Evolutionary conservation across 2,888 invertebrate genomes (phyloP).

Genomic region (Drosophila rubida): DNA sequence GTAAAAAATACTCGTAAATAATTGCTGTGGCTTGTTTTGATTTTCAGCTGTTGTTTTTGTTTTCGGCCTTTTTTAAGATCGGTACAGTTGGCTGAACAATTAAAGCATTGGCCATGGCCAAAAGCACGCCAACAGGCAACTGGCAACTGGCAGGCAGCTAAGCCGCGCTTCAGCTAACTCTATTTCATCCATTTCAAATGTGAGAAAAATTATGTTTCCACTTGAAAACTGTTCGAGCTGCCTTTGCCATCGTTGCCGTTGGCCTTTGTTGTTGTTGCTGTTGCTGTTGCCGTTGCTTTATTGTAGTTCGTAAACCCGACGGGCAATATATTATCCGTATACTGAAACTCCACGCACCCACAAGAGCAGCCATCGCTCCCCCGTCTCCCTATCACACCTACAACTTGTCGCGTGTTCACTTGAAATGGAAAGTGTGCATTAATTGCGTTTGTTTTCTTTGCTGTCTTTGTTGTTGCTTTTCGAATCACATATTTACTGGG

Average conservation of each 20-base stretch:
- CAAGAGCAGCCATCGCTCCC: conserved; percentile 14
- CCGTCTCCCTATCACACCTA: conserved; percentile 11
- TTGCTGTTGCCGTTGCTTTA: conserved; percentile 13
- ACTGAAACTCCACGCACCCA: conserved; percentile 36
- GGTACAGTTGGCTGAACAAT: conserved; percentile 59
- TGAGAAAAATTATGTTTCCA: conserved; percentile 55
- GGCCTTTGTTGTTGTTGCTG: conserved; percentile 11
- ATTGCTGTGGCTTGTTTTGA: conserved; percentile 40
- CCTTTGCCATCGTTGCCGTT: conserved; percentile 2
- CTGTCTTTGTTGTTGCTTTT: neutral
- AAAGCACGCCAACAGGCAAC: conserved; percentile 14
- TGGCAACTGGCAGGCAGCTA: conserved; percentile 16
- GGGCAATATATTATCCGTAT: conserved; percentile 49
- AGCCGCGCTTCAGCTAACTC: conserved; percentile 61
- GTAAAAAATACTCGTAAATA: conserved; percentile 46
- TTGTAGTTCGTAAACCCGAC: conserved; percentile 31
- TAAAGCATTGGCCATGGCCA: conserved; percentile 37
- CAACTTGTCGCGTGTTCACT: conserved; percentile 65
- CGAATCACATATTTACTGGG: conserved; percentile 8
- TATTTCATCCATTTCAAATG: conserved; percentile 61
- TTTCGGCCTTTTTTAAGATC: conserved; percentile 23
- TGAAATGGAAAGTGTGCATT: conserved; percentile 73
- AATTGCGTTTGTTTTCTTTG: conserved; percentile 69
- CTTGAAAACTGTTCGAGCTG: conserved; percentile 34
- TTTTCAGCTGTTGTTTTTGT: conserved; percentile 2